Evolutionary conservation across 1,140 invertebrate species (phyloP), one percentile per base, ranked within the genome.

Genomic region (Ips nitidus): DNA sequence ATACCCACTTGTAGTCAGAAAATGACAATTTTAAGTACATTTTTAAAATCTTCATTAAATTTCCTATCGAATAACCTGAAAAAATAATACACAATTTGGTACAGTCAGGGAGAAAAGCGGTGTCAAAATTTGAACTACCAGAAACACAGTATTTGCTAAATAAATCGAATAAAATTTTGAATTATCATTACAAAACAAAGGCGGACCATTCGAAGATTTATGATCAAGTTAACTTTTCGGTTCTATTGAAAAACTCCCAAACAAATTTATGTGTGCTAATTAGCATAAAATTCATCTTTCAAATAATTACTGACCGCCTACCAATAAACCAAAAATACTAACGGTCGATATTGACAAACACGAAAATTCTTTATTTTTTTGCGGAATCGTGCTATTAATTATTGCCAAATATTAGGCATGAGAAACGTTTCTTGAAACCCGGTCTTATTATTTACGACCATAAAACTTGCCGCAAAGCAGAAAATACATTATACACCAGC

Each of bases 201-300:
- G 59, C 59, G 59, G 43, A n/a, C 41, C 59, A 45, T n/a, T n/a
- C 59, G 36, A 37, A 45, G 59, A 61, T 61, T 61, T 61, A 61
- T 61, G 40, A 37, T n/a, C n/a, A 6, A 43, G 59, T 61, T 45
- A 36, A 56, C 47, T 22, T 50, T 56, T 56, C 38, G 8, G 7
- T 56, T 56, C 53, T 56, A 56, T 56, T 56, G 53, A 56, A 56
- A 56, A 56, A 38, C 37, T 7, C 7, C 45, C 22, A 59, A 4
- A 59, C 6, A 41, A 41, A 61, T 61, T 61, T 47, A 45, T 45
- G 41, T 47, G n/a, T 22, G 39, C 5, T 38, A 43, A 61, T 43
- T 22, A 41, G 59, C 22, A 61, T 41, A 61, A 61, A 45, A 61
- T 61, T 61, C 59, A 47, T 61, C 42, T 41, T 22, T 43, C 2